A percentile compares a stretch with the other conserved stretches of the same genome.
phyloP scores from a whole-genome alignment of 64 coral and sea anemone genomes.

The Actinia tenebrosa region DNA sequence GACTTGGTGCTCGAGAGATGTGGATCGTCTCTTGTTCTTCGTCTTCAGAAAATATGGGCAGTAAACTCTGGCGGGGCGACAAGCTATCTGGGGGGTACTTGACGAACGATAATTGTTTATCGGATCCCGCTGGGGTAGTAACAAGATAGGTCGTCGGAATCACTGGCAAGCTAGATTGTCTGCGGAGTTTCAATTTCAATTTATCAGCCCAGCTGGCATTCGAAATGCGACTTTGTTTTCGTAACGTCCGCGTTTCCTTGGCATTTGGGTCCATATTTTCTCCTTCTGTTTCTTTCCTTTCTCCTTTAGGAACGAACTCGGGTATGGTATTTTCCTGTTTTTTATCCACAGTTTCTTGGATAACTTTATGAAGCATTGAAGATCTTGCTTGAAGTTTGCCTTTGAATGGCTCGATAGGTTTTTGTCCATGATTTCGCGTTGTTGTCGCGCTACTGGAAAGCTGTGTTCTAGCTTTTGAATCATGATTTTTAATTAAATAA shows the following conservation, averaged over 20 bases:
- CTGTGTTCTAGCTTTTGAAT: background rate
- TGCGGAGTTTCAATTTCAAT: slow-evolving; percentile 61
- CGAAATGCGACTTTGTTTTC: slow-evolving; percentile 49
- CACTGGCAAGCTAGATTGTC: slow-evolving; percentile 88
- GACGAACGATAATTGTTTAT: slow-evolving; percentile 82
- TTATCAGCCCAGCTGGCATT: slow-evolving; percentile 86
- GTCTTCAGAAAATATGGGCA: slow-evolving; percentile 82
- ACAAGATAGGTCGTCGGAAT: slow-evolving; percentile 96
- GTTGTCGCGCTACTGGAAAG: background rate
- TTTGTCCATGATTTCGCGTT: background rate
- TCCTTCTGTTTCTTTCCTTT: slow-evolving; percentile 7
- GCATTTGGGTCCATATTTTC: background rate
- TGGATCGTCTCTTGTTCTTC: slow-evolving; percentile 95
- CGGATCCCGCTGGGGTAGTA: slow-evolving; percentile 71
- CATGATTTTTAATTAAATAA: slow-evolving; percentile 1
- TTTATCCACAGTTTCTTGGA: background rate
- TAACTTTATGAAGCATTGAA: background rate
- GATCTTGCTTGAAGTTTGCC: slow-evolving; percentile 46
- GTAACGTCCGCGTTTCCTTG: background rate
- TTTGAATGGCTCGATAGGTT: slow-evolving; percentile 9
- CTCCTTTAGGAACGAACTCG: background rate
- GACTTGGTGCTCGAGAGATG: slow-evolving; percentile 90
- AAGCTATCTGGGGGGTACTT: slow-evolving; percentile 84
- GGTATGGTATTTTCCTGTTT: background rate
- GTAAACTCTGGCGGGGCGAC: slow-evolving; percentile 22